Conservation (phyloP, 2,797 vertebrate genomes). For the Gorsachius magnificus region DNA sequence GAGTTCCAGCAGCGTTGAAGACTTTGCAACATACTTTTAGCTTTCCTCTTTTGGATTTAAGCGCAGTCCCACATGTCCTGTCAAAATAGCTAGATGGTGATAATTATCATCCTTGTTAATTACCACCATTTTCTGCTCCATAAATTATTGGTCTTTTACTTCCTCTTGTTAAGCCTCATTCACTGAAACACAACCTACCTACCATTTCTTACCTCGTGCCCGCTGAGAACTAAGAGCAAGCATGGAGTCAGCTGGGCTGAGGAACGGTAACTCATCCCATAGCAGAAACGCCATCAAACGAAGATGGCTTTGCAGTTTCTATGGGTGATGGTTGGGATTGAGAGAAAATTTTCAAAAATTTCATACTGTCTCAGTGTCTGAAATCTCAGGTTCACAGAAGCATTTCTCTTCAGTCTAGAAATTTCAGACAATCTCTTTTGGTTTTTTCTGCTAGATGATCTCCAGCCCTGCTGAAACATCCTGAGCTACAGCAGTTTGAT, state of each 20-base stretch:
- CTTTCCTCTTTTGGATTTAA: neutral
- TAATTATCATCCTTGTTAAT: conserved; percentile 29
- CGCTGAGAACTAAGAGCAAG: neutral
- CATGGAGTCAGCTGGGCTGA: neutral
- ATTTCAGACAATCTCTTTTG: neutral
- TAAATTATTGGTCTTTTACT: neutral
- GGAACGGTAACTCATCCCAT: neutral
- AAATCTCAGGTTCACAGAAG: neutral
- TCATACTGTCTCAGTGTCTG: neutral
- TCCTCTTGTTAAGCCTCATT: conserved; percentile 3
- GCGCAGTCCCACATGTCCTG: neutral
- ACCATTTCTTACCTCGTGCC: neutral
- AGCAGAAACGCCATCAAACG: neutral
- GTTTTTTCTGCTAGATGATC: neutral
- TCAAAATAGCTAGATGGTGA: conserved; percentile 12
- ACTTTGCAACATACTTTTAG: neutral
- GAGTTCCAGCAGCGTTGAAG: neutral
- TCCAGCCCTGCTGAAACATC: neutral
- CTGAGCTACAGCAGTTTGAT: neutral
- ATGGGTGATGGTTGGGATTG: neutral
- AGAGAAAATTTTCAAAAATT: neutral
- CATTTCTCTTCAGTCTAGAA: neutral
- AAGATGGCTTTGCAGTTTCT: neutral
- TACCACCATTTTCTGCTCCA: neutral
- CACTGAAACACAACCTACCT: neutral